Evolutionary conservation across 2,113 vertebrate species (phyloP), one percentile per base, ranked within the genome.

Genomic region (Melanostigma gelatinosum): DNA sequence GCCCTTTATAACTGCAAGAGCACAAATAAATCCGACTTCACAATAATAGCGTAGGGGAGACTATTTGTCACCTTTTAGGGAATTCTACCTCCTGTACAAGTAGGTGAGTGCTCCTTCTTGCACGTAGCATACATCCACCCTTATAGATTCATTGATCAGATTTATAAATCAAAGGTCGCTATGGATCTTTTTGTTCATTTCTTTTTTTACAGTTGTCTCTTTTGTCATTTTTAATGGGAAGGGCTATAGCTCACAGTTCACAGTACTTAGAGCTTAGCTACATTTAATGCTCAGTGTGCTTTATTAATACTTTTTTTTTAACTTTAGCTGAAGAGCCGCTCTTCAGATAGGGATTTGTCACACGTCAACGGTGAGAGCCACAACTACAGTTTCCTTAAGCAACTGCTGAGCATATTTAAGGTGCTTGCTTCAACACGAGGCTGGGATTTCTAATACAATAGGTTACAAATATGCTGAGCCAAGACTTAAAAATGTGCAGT

Each of bases 291-390:
- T 82, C 34, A 22, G 29, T 68, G 32, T 73, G 74, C 68, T 75
- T 86, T 86, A 77, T 86, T 82, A 73, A 60, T 80, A 34, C 12
- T 55, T 64, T 57, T 64, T 61, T 46, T 64, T 34, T 6, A 6
- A 75, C 54, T 67, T 50, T 44, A 78, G 72, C 61, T 66, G 38
- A 80, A 72, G 70, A 88, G 75, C 67, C 9, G 8, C 80, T 77
- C 68, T 63, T 85, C 75, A 85, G 74, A 88, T 65, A 46, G 66
- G 79, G 88, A 87, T 88, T 86, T 89, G 84, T 85, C 79, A 86
- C 63, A 84, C 34, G 18, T 80, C 84, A 84, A 72, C 78, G 72
- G 46, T 52, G 52, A 50, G 58, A 85, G 75, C 72, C 58, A 52
- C 18, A 69, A 27, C 42, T n/a, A 36, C 52, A 64, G 46, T 78